These are phyloP conservation scores for Parasteatoda tepidariorum DNA, from an alignment of 1,140 invertebrate genomes.

Conservation along the genomic window DNA sequence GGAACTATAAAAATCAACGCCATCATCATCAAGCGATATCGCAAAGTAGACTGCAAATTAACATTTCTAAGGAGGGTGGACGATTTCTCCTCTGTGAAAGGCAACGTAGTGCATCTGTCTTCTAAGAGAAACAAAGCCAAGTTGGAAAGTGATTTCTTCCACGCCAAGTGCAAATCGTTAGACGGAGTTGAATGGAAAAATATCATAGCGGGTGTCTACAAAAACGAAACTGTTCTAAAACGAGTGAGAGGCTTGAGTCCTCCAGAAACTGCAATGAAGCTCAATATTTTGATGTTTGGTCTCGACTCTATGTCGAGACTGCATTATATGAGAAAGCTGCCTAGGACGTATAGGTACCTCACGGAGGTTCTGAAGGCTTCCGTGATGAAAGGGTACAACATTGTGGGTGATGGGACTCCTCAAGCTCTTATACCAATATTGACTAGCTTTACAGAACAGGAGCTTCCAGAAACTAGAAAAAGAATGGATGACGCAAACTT, in stretches of 20 bases:
- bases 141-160: slow-evolving; percentile 75
- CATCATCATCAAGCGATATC: slow-evolving; percentile 23
- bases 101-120: not conserved
- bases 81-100: slow-evolving; percentile 28
- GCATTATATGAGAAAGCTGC: slow-evolving; percentile 86
- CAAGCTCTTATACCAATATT: slow-evolving; percentile 92
- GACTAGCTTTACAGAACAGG: slow-evolving; percentile 86
- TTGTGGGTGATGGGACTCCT: slow-evolving; percentile 93
- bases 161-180: slow-evolving; percentile 72
- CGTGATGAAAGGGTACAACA: slow-evolving; percentile 87
- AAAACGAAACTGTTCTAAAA: slow-evolving; percentile 69
- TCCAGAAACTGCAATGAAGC: slow-evolving; percentile 70
- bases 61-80: slow-evolving; percentile 35
- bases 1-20: not conserved
- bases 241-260: slow-evolving; percentile 72
- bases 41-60: slow-evolving; percentile 39
- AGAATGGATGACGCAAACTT: slow-evolving; percentile 76
- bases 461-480: slow-evolving; percentile 87
- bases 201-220: slow-evolving; percentile 73
- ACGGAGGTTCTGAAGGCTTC: slow-evolving; percentile 76
- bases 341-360: slow-evolving; percentile 82
- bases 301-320: slow-evolving; percentile 91
- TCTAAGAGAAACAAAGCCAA: not conserved
- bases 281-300: slow-evolving; percentile 89
- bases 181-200: slow-evolving; percentile 74